These are phyloP conservation scores for Netelia inedita DNA, from an alignment of 2,888 invertebrate species.

Conservation along the genomic window DNA sequence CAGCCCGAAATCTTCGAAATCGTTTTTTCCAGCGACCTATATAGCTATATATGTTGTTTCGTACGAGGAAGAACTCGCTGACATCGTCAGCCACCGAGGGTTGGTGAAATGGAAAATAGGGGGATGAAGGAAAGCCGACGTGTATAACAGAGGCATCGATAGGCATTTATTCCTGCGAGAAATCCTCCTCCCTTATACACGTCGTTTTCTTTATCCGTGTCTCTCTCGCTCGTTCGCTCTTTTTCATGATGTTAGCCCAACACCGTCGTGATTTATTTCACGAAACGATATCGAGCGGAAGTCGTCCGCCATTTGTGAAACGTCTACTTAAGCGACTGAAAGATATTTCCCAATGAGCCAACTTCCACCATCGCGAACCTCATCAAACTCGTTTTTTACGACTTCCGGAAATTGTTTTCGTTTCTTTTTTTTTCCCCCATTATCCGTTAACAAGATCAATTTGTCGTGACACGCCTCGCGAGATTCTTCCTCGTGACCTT, in stretches of 20 bases:
- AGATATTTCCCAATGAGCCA: conserved; percentile 44
- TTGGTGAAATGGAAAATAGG: conserved; percentile 16
- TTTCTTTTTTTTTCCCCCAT: neutral
- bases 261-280: conserved; percentile 62
- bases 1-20: conserved; percentile 16
- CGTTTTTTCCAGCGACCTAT: conserved; percentile 19
- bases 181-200: conserved; percentile 54
- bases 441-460: neutral
- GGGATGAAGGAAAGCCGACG: conserved; percentile 41
- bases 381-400: conserved; percentile 30
- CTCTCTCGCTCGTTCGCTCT: conserved; percentile 17
- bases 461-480: neutral
- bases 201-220: conserved; percentile 51
- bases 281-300: conserved; percentile 75
- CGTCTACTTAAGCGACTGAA: conserved; percentile 41
- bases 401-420: conserved; percentile 32
- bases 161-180: conserved; percentile 22
- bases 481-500: neutral
- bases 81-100: conserved; percentile 9
- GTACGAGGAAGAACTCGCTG: conserved; percentile 22
- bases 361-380: conserved; percentile 18
- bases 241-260: neutral
- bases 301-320: conserved; percentile 53
- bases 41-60: neutral
- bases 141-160: neutral